Conservation (phyloP, 2,797 vertebrate genomes). For the Nyctibius grandis region DNA sequence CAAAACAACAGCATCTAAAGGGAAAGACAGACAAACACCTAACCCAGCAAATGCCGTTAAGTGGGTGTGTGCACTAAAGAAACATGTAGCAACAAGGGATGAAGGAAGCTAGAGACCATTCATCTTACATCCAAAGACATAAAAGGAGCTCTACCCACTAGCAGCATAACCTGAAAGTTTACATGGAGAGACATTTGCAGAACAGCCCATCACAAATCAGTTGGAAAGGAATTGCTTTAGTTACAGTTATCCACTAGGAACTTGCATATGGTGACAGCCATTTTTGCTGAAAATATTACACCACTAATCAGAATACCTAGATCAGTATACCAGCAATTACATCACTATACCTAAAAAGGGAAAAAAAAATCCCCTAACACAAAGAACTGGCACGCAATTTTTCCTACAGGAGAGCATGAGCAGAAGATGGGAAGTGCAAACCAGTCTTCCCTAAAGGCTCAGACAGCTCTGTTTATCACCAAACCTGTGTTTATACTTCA, state of each 20-base stretch:
- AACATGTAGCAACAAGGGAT: slow-evolving; percentile 16
- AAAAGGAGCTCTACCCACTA: not conserved
- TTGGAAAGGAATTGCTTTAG: not conserved
- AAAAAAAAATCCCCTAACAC: not conserved
- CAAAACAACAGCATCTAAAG: not conserved
- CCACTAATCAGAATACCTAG: not conserved
- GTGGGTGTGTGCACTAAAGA: not conserved
- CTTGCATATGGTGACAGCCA: rapidly evolving
- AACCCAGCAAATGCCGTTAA: not conserved
- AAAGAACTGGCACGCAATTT: not conserved
- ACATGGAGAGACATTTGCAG: not conserved
- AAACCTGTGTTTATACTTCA: not conserved
- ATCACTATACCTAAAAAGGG: not conserved
- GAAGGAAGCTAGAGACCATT: not conserved
- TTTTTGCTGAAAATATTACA: not conserved
- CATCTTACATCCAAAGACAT: not conserved
- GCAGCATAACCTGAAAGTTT: not conserved
- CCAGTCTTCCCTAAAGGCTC: not conserved
- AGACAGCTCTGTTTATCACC: not conserved
- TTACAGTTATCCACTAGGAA: not conserved
- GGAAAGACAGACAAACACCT: not conserved
- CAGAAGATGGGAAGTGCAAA: not conserved
- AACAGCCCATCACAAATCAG: not conserved
- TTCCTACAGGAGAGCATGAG: not conserved
- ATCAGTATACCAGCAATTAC: not conserved